A percentile compares a stretch with the other conserved stretches of the same genome.
phyloP scores from a whole-genome alignment of 2,888 invertebrate species.

The Drosophila stalkeri region DNA sequence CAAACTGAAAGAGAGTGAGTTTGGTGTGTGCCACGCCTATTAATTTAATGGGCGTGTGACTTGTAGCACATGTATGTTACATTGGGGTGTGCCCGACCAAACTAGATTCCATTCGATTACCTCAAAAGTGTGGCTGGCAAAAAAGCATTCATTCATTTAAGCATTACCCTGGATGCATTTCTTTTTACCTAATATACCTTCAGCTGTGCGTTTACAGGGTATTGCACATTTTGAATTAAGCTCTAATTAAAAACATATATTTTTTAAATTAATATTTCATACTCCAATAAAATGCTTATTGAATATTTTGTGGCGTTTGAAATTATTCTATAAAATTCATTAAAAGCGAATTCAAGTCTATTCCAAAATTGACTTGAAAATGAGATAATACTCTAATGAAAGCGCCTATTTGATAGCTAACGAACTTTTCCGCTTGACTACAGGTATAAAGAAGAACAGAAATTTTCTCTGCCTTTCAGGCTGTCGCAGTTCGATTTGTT shows the following conservation, averaged over 20 bases:
- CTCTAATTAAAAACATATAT: constrained; percentile 9
- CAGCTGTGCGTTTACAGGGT: not conserved
- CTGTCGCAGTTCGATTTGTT: constrained; percentile 32
- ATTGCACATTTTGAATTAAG: not conserved
- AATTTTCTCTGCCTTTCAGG: not conserved
- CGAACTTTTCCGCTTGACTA: constrained; percentile 24
- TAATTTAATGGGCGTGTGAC: constrained; percentile 26
- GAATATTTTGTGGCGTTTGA: too few relatives aligned
- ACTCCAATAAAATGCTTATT: not conserved
- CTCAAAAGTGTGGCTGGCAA: constrained; percentile 45
- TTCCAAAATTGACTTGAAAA: not conserved
- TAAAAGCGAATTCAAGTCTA: constrained; percentile 13
- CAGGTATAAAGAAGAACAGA: not conserved
- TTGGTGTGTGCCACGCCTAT: constrained; percentile 33
- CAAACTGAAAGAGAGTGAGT: not conserved
- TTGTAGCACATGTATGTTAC: constrained; percentile 39
- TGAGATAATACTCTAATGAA: not conserved
- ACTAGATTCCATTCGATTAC: constrained; percentile 36
- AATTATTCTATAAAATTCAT: constrained; percentile 5
- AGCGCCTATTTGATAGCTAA: constrained; percentile 24
- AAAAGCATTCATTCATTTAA: constrained; percentile 19
- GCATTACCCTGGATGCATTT: constrained; percentile 3
- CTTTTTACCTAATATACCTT: not conserved
- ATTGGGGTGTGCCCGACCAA: constrained; percentile 18
- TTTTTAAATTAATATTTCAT: not conserved